A percentile compares a stretch with the other conserved stretches of the same genome.
These are phyloP conservation scores for Molossus molossus DNA, from an alignment of 2,797 vertebrate species.

Conservation along the genomic window DNA sequence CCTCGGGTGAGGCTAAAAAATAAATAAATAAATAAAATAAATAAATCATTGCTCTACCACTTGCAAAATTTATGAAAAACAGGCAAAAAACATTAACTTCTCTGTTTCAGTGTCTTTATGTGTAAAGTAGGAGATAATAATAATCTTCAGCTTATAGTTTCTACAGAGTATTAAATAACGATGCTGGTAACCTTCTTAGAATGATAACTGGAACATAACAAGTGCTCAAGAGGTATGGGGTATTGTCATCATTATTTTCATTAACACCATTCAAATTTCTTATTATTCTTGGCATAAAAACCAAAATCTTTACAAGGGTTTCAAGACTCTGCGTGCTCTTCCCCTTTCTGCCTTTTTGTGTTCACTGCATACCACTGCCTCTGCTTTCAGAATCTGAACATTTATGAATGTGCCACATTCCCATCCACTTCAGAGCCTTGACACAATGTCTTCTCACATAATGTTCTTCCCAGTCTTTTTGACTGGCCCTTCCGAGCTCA, in stretches of 20 bases:
- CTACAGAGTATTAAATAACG: background rate
- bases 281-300: slow-evolving; percentile 9
- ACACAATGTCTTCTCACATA: background rate
- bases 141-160: background rate
- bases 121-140: background rate
- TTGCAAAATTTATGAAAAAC: background rate
- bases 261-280: slow-evolving; percentile 26
- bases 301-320: background rate
- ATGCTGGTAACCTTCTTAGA: background rate
- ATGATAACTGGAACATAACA: slow-evolving; percentile 7
- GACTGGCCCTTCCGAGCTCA: background rate
- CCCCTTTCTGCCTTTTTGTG: background rate
- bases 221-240: background rate
- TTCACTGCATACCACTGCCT: background rate
- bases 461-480: background rate
- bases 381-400: background rate
- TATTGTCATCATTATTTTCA: background rate
- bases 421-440: background rate
- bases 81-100: background rate
- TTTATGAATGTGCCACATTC: background rate
- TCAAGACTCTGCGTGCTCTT: background rate
- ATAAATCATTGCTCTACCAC: background rate
- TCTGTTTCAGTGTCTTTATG: background rate
- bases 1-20: too few species aligned
- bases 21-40: too few species aligned